Evolutionary conservation across 2,113 vertebrate species (phyloP), one percentile per base, ranked within the genome.

Genomic region (Deroptyus accipitrinus): DNA sequence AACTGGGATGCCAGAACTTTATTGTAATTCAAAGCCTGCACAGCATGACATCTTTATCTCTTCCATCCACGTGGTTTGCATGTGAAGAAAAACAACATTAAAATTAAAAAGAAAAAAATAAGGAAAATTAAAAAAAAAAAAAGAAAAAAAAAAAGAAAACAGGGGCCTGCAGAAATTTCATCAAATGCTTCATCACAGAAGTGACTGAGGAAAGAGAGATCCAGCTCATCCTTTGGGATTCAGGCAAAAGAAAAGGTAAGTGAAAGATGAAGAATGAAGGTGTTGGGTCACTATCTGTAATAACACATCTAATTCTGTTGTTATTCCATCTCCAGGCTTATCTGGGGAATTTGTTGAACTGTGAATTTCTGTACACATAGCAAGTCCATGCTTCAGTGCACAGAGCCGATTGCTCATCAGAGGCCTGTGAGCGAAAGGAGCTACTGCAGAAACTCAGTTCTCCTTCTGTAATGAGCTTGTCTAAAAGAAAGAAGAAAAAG

Each of bases 291-390:
- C 93, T 96, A 87, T 97, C 96, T 96, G 79, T 96, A 94, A 96
- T 95, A 97, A 92, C 95, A 95, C 73, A 93, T 94, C 96, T 96
- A 92, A 95, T 97, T 96, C 96, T 91, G 94, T 83, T 96, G 85
- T 95, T 96, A 88, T 93, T 96, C 95, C 46, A 59, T 94, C 95
- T 97, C 62, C 78, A 85, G 86, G 59, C 33, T 95, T 91, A 97
- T 96, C 51, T 96, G 90, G 91, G 67, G 91, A 94, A 91, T 96
- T 87, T 94, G 92, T 91, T 95, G 95, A 96, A 93, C 90, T 96
- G 75, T 92, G 95, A 96, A 95, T 95, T 96, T 97, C 94, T 92
- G 91, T 93, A 81, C 93, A 77, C 81, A 81, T 90, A 91, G 41
- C 92, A 72, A 88, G 93, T 90, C 96, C 95, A 95, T 77, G 96